Conservation (phyloP, 1,140 invertebrate genomes). For the Hydropsyche tenuis region DNA sequence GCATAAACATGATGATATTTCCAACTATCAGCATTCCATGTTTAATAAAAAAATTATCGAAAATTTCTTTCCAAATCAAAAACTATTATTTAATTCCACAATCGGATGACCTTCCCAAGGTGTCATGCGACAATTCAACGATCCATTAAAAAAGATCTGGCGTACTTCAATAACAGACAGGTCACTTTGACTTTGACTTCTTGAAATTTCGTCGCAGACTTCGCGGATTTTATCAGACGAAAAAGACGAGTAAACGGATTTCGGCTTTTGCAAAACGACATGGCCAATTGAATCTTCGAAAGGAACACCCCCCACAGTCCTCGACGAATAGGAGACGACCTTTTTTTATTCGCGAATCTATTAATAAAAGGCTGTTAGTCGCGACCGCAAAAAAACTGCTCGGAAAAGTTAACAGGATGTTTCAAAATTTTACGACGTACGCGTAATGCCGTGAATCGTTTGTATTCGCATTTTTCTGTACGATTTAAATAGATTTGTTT, state of each 20-base stretch:
- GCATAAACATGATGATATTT: too few relatives aligned
- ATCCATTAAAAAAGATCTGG: background rate
- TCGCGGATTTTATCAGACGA: background rate
- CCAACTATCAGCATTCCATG: too few relatives aligned
- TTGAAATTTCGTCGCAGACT: constrained; percentile 1
- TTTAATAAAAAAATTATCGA: too few relatives aligned
- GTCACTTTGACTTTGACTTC: constrained; percentile 6
- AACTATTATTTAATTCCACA: too few relatives aligned
- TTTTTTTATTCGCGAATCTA: constrained; percentile 22
- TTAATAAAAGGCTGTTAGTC: constrained; percentile 19
- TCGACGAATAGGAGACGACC: constrained; percentile 5
- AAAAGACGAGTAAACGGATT: background rate
- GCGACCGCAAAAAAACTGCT: constrained; percentile 1
- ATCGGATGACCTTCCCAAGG: too few relatives aligned
- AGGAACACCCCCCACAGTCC: constrained; percentile 7
- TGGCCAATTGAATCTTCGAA: constrained; percentile 26
- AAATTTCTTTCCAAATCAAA: too few relatives aligned
- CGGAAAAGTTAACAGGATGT: background rate
- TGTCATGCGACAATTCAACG: too few relatives aligned
- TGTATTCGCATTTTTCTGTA: too few relatives aligned
- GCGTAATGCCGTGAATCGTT: too few relatives aligned
- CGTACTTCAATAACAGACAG: constrained; percentile 1
- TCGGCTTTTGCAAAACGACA: background rate
- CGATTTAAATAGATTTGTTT: too few relatives aligned
- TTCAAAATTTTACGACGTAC: background rate